Base-by-base conservation (phyloP, 2,888 invertebrate genomes). In the Balanococcus diminutus region DNA sequence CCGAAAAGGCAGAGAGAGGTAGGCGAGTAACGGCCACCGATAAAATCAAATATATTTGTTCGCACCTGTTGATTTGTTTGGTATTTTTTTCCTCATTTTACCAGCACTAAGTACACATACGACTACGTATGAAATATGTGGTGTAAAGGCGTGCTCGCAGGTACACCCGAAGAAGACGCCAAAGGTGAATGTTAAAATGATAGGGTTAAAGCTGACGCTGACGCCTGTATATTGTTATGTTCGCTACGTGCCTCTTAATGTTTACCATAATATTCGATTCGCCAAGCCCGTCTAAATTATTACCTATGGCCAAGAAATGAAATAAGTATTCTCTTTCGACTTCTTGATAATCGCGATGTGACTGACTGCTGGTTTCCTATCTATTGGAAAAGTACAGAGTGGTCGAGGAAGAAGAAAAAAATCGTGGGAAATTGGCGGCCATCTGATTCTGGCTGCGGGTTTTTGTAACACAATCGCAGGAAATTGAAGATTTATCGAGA, bases 41-140 rank as follows among this genome's bases (percentile, higher is more conserved):
- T 67, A 67, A 67, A 67, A 67, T 67, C 67, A 67, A 67, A 67
- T 67, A 28, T 31, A 67, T 67, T 67, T 67, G 16, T 67, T 67
- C 67, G 67, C 67, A 67, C 67, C 67, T 67, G 67, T 67, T 67
- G 67, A 67, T 67, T 67, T 67, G 67, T 67, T 67, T 67, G 67
- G 67, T 67, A 28, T 67, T 28, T 31, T 28, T 67, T 19, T 51
- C 19, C n/a, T 5, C n/a, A 19, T 19, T 51, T 51, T 51, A 42
- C 11, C 6, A 51, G 19, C 5, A n/a, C 1, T 51, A 51, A 42
- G 42, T 42, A 42, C 16, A 16, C 42, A n/a, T 42, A 42, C 42
- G 42, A n/a, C n/a, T 51, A 19, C n/a, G 51, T 51, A 67, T 28
- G 28, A 14, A 25, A 67, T 67, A 67, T 28, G 67, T 67, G 25